Base-by-base conservation (phyloP, 2,888 invertebrate species). In the Unio delphinus region DNA sequence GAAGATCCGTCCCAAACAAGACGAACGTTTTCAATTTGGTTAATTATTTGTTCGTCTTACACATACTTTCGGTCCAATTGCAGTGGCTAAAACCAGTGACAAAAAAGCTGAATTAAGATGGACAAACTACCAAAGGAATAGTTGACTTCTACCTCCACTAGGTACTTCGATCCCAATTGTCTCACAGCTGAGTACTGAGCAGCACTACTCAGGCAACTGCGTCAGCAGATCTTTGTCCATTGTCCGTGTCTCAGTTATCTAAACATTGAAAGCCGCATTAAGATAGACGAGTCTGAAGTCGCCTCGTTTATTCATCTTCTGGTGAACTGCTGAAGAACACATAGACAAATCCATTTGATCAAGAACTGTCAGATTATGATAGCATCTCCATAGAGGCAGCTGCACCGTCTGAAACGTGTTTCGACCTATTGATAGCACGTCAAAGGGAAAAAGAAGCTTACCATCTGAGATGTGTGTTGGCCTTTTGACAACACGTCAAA, bases 71-170 rank as follows among this genome's bases (percentile, higher is more conserved):
- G 70, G 79, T 7, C n/a, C 65, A 45, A 77, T 77, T 54, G 68
- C 80, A 23, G 76, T 77, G 5, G 79, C 80, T 56, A 66, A 74
- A 55, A 71, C 71, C 23, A 69, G 67, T 56, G 65, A 71, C 23
- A 61, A 69, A 75, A 68, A 71, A 72, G 28, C 66, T 70, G 3
- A 78, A 78, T 56, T 74, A 69, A 56, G 78, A 78, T 57, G 76
- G 76, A 15, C 71, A 76, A 67, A 80, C 78, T 45, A 56, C 71
- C 64, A 74, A 72, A 62, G 75, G 78, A 28, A 79, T 68, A 34
- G 63, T 66, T 55, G 69, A 69, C 55, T 72, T 79, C 56, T 70
- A 72, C 64, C 57, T 79, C 34, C 72, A 20, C 56, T 70, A 58
- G 67, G 73, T 26, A 74, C 77, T 30, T 66, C 78, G 6, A 65